Evolutionary conservation across 30 jellyfish, hydroid and myxozoan genomes (phyloP).

Genomic region (Aurelia sp.): DNA sequence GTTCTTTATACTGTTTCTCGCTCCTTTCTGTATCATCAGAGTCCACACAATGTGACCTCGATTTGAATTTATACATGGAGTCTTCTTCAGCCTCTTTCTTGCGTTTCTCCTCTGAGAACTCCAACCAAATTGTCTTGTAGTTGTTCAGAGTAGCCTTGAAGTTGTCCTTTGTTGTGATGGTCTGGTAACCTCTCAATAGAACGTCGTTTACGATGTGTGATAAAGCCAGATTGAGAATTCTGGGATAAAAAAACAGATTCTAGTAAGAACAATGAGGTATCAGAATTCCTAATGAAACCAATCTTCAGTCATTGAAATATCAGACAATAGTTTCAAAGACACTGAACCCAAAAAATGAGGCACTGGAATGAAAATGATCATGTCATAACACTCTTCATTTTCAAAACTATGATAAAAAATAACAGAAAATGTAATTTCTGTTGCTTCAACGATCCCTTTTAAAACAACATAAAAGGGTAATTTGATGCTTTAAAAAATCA

Average conservation of each 20-base stretch:
- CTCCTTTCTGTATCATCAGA: constrained; percentile 68
- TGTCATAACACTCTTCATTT: no score
- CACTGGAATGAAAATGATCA: no score
- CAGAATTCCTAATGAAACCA: no score
- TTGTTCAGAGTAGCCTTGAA: constrained; percentile 1
- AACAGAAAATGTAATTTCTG: no score
- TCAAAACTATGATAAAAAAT: no score
- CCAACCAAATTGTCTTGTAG: constrained; percentile 46
- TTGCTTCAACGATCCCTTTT: no score
- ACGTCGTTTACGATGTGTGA: constrained; percentile 28
- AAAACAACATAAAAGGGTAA: no score
- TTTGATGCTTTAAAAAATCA: no score
- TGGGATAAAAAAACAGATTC: neutral
- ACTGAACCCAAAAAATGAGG: no score
- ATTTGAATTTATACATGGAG: constrained; percentile 64
- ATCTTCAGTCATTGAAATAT: no score
- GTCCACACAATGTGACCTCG: constrained; percentile 70
- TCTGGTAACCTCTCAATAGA: neutral
- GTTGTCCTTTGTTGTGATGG: constrained; percentile 3
- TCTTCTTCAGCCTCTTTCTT: constrained; percentile 68
- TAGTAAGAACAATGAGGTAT: no score
- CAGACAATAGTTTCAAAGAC: no score
- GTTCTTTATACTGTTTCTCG: constrained; percentile 32
- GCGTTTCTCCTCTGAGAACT: constrained; percentile 28
- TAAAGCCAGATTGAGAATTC: constrained; percentile 55